Conservation (phyloP, 1,140 invertebrate species). For the Aricia agestis region DNA sequence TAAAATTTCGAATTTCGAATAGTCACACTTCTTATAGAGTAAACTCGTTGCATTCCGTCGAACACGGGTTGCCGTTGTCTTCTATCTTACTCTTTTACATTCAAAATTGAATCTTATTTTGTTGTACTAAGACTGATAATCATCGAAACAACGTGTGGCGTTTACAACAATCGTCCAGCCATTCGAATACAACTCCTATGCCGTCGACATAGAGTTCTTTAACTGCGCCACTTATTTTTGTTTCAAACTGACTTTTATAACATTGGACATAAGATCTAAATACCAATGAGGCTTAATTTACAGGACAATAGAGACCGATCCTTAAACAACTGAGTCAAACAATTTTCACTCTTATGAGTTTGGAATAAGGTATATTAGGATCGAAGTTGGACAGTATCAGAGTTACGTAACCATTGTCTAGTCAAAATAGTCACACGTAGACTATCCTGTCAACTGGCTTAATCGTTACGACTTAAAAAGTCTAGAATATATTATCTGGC, state of each 20-base stretch:
- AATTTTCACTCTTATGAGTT: slow-evolving; percentile 30
- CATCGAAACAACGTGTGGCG: neutral
- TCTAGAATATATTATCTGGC: neutral
- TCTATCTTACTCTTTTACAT: neutral
- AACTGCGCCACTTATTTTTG: neutral
- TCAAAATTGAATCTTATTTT: neutral
- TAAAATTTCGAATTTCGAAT: slow-evolving; percentile 12
- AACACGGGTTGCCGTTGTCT: slow-evolving; percentile 50
- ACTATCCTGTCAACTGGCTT: slow-evolving; percentile 11
- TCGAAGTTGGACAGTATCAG: neutral
- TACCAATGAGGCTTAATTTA: neutral
- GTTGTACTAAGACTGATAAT: neutral
- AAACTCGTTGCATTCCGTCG: slow-evolving; percentile 53
- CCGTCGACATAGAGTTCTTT: neutral
- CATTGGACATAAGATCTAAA: neutral
- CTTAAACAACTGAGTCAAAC: neutral
- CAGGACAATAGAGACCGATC: neutral
- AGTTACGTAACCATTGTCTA: slow-evolving; percentile 7
- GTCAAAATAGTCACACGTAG: slow-evolving; percentile 2
- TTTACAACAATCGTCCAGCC: neutral
- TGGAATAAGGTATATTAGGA: slow-evolving; percentile 20
- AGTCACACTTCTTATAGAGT: slow-evolving; percentile 29
- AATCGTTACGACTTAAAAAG: slow-evolving; percentile 8
- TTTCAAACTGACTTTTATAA: neutral
- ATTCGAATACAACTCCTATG: neutral